Percentiles rank a stretch among this genome's conserved stretches.
These are phyloP conservation scores for Pseudolycoriella hygida DNA, from an alignment of 2,888 invertebrate species.

Conservation along the genomic window DNA sequence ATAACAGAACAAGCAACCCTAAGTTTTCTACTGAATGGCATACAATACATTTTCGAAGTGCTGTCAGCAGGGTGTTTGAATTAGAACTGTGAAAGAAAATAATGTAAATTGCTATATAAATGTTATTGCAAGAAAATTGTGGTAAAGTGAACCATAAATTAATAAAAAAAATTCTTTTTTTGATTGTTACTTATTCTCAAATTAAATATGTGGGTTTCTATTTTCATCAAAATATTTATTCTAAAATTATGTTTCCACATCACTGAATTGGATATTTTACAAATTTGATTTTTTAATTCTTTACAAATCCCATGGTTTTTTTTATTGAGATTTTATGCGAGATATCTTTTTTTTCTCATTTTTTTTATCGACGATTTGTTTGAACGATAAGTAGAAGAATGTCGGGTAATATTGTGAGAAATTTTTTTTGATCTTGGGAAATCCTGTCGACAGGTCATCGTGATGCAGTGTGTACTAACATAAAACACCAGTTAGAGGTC, in stretches of 20 bases:
- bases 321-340: too few relatives aligned
- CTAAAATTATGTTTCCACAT: too few relatives aligned
- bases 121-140: slow-evolving; percentile 7
- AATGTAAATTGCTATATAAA: slow-evolving; percentile 7
- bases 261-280: neutral
- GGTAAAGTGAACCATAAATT: slow-evolving; percentile 7
- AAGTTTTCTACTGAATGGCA: neutral
- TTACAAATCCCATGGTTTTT: too few relatives aligned
- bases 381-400: too few relatives aligned
- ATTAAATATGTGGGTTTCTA: neutral
- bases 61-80: slow-evolving; percentile 1
- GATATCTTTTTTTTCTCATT: too few relatives aligned
- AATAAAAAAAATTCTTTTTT: neutral
- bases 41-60: neutral
- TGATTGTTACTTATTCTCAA: neutral
- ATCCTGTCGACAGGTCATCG: too few relatives aligned
- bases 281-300: neutral
- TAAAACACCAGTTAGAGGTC: too few relatives aligned
- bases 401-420: too few relatives aligned
- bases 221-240: too few relatives aligned
- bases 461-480: too few relatives aligned
- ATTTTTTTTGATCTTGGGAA: too few relatives aligned
- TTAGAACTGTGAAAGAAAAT: neutral
- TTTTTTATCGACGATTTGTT: too few relatives aligned
- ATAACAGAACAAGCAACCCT: neutral